Evolutionary conservation across 2,888 invertebrate genomes (phyloP).

Genomic region (Capitulum mitella): DNA sequence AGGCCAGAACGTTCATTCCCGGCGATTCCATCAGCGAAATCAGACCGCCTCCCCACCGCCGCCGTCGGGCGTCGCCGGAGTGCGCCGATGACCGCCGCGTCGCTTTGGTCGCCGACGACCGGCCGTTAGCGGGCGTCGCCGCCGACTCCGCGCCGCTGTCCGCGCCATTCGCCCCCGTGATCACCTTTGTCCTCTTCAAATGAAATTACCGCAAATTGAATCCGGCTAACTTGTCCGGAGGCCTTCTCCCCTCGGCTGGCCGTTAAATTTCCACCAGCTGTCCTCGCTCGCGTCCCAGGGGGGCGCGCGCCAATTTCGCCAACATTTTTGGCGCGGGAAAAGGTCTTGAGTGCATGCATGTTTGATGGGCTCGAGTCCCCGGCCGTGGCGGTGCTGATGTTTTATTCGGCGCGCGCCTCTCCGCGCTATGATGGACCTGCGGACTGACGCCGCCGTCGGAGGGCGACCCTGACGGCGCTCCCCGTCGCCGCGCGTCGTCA

Average conservation of each 20-base stretch:
- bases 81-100: neutral
- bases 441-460: too few relatives aligned
- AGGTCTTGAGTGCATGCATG: conserved; percentile 22
- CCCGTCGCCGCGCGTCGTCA: neutral
- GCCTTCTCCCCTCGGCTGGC: neutral
- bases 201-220: conserved; percentile 25
- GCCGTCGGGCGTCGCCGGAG: neutral
- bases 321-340: conserved; percentile 21
- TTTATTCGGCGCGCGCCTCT: neutral
- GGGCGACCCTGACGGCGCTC: neutral
- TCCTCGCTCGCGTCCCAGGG: neutral
- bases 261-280: neutral
- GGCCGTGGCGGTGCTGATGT: neutral
- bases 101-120: neutral
- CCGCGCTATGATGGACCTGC: neutral
- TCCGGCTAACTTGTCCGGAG: conserved; percentile 1
- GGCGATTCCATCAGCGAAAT: neutral
- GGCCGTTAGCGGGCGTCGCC: neutral
- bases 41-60: neutral
- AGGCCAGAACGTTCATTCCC: neutral
- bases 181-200: conserved; percentile 25
- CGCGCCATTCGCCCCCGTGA: neutral
- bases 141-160: neutral
- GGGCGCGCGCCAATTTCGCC: neutral
- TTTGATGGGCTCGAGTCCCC: neutral